Conservation (phyloP, 2,113 vertebrate genomes). For the Phaethornis superciliosus region DNA sequence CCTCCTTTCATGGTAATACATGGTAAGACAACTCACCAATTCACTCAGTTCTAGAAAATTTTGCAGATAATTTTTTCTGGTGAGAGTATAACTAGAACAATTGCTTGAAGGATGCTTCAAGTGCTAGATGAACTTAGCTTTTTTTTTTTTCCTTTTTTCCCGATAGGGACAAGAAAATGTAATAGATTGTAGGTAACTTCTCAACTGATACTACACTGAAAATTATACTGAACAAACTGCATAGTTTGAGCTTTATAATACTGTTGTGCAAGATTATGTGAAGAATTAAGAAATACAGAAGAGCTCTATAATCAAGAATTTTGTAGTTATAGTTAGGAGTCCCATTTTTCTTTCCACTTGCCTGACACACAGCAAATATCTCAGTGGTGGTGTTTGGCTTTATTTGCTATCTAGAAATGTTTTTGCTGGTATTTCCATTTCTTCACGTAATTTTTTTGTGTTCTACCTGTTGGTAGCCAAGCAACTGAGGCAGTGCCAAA, state of each 20-base stretch:
- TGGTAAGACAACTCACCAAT: neutral
- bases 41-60: neutral
- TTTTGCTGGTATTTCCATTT: neutral
- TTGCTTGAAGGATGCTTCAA: neutral
- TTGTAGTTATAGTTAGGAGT: neutral
- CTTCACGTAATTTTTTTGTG: neutral
- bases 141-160: neutral
- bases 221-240: neutral
- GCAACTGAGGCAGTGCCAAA: neutral
- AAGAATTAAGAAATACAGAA: neutral
- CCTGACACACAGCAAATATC: neutral
- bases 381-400: neutral
- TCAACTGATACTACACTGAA: neutral
- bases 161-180: neutral
- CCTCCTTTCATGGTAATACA: no score
- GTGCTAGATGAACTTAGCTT: neutral
- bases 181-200: neutral
- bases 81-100: neutral
- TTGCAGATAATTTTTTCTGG: neutral
- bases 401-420: neutral
- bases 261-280: neutral
- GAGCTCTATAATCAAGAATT: neutral
- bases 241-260: neutral
- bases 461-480: slow-evolving; percentile 22
- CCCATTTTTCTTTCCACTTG: neutral